Percentiles rank a stretch among this genome's conserved stretches.
Conservation (phyloP, 2,888 invertebrate species). For the Aleiodes testaceus region DNA sequence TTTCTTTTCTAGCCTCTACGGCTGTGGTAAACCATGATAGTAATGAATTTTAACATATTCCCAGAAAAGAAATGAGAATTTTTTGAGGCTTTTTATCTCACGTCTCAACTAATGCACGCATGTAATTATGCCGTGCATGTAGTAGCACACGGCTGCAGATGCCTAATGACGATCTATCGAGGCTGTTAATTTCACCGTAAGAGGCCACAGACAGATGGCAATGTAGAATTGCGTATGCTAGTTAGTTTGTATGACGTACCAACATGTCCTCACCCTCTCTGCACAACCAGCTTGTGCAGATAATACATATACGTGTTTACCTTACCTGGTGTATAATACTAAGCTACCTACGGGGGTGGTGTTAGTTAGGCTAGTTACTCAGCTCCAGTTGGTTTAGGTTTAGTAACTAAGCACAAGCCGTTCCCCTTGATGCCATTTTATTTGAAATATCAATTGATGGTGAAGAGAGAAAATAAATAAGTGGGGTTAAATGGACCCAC, state of each 20-base stretch:
- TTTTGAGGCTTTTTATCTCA: conserved; percentile 24
- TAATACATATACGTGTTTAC: conserved; percentile 30
- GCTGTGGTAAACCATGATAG: conserved; percentile 18
- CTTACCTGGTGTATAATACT: conserved; percentile 17
- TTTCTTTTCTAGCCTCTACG: conserved; percentile 11
- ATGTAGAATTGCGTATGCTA: conserved; percentile 2
- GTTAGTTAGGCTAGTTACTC: conserved; percentile 31
- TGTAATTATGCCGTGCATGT: conserved; percentile 21
- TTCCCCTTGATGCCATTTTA: too few relatives aligned
- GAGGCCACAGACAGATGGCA: background rate
- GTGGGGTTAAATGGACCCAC: too few relatives aligned
- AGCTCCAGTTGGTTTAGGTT: conserved; percentile 10
- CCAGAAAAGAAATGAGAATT: background rate
- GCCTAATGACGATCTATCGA: conserved; percentile 48
- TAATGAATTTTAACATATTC: conserved; percentile 15
- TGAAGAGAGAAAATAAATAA: conserved; percentile 17
- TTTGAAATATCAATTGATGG: conserved; percentile 15
- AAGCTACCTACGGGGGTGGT: conserved; percentile 10
- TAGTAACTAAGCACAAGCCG: conserved; percentile 14
- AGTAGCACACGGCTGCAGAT: conserved; percentile 35
- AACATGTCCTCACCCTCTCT: conserved; percentile 4
- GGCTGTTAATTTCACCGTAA: conserved; percentile 43
- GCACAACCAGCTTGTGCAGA: conserved; percentile 19
- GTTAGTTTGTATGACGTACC: conserved; percentile 17
- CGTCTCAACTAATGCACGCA: conserved; percentile 35